Conservation (phyloP, 2,797 vertebrate species). For the Notamacropus eugenii region DNA sequence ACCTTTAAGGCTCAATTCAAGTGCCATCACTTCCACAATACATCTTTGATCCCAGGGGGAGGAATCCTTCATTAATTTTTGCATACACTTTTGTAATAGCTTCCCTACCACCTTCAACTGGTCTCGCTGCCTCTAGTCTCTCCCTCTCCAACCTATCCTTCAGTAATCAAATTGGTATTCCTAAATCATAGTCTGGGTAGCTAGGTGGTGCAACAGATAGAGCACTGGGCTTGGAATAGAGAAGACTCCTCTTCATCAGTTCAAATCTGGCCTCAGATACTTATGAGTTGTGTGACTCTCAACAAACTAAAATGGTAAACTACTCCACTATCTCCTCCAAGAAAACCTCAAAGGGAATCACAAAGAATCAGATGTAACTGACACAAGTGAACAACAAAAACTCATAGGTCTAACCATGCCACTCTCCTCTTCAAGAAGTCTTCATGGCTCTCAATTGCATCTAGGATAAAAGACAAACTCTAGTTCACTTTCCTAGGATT, state of each 20-base stretch:
- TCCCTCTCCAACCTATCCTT: background rate
- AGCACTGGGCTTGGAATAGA: background rate
- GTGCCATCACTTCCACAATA: background rate
- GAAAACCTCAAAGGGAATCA: background rate
- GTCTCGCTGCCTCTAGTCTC: background rate
- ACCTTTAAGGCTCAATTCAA: background rate
- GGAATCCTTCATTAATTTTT: background rate
- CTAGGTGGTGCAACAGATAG: background rate
- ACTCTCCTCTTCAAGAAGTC: no score
- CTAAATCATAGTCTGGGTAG: background rate
- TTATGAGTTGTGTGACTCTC: background rate
- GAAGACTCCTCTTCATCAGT: background rate
- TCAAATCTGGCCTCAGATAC: background rate
- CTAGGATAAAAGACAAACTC: no score
- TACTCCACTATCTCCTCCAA: background rate
- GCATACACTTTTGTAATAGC: background rate
- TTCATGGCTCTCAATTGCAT: no score
- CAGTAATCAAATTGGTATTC: background rate
- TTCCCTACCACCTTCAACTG: background rate
- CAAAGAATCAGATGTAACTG: background rate
- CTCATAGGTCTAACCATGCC: no score
- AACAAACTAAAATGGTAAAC: background rate
- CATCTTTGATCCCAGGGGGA: background rate
- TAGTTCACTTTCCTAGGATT: no score
- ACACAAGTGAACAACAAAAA: background rate